Percentiles rank a stretch among this genome's conserved stretches.
phyloP scores from a whole-genome alignment of 2,888 invertebrate species.

The Nematopogon swammerdamellus region DNA sequence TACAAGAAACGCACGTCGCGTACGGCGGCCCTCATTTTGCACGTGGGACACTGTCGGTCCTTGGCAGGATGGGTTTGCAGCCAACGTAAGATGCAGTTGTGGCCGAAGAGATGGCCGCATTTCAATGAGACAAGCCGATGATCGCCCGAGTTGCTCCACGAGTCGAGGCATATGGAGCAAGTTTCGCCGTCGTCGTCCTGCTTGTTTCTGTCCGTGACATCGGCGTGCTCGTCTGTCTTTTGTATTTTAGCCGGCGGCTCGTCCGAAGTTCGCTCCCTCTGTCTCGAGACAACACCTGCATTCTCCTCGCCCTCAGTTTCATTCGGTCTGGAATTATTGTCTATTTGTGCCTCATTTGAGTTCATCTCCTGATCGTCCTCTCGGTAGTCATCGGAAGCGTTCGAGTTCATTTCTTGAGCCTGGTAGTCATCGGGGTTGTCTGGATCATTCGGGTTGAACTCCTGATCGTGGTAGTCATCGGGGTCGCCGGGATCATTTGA shows the following conservation, averaged over 20 bases:
- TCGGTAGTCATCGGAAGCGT: too few relatives aligned
- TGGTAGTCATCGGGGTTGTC: too few relatives aligned
- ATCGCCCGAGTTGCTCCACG: constrained; percentile 82
- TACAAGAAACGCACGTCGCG: constrained; percentile 77
- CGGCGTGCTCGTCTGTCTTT: not conserved
- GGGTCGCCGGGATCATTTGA: too few relatives aligned
- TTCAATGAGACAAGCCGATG: constrained; percentile 84
- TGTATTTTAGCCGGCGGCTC: not conserved
- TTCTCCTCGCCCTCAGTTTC: too few relatives aligned
- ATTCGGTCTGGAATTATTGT: too few relatives aligned
- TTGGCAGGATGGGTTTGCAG: constrained; percentile 50
- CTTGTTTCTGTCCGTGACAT: not conserved
- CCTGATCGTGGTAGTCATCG: too few relatives aligned
- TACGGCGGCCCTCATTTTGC: constrained; percentile 69
- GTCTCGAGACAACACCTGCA: too few relatives aligned
- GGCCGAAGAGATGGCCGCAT: constrained; percentile 92
- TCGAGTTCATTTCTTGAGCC: too few relatives aligned
- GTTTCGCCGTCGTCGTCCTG: constrained; percentile 65
- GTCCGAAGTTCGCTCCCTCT: too few relatives aligned
- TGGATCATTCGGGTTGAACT: too few relatives aligned
- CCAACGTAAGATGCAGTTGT: constrained; percentile 77
- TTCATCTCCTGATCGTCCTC: too few relatives aligned
- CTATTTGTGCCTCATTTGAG: too few relatives aligned
- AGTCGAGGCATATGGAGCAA: constrained; percentile 87
- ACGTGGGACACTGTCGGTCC: constrained; percentile 80